Evolutionary conservation across 2,797 vertebrate genomes (phyloP), one percentile per base, ranked within the genome.

Genomic region (Chelmon rostratus): DNA sequence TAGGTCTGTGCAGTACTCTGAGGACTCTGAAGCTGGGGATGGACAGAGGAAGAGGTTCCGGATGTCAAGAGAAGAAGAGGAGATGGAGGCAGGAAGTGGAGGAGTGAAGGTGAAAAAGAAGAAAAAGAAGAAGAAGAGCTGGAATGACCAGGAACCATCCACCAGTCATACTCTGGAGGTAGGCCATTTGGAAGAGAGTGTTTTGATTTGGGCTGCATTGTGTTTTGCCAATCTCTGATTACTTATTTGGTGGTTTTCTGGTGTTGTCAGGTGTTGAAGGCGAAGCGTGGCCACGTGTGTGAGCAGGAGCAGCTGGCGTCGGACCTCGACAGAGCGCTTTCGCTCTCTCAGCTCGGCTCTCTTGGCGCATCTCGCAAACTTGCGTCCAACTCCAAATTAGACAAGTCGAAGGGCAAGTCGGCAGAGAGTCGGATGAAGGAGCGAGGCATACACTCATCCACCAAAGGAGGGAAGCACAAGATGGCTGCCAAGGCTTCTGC

Each of bases 231-330:
- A 12, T 19, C 35, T 53, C 3, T 2, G 1, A n/a, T 58, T 10
- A 38, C 46, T 46, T 46, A 61, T 52, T 1, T n/a, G 2, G 12
- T 6, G 1, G 8, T 19, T 23, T 10, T 23, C 21, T 53, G 21
- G 8, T 65, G 16, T 83, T 56, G 57, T 70, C 74, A 96, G 96
- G 90, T 77, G 65, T 92, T 96, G 93, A 96, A 96, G 84, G 94
- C 91, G 69, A 98, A 97, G 93, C 98, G 96, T 57, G 89, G 96
- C 68, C 93, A 90, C 89, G 40, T 96, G 72, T 97, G 96, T 0
- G 97, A 99, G 91, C 98, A 98, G 91, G 98, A 99, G 91, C 97
- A 98, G 90, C 84, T 99, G 94, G 97, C 97, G 8, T 97, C 95
- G 21, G 98, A 98, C 91, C 96, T 99, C 1, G 96, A 98, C 95